These are phyloP conservation scores for Armadillidium nasatum DNA, from an alignment of 1,140 invertebrate genomes.

Conservation along the genomic window DNA sequence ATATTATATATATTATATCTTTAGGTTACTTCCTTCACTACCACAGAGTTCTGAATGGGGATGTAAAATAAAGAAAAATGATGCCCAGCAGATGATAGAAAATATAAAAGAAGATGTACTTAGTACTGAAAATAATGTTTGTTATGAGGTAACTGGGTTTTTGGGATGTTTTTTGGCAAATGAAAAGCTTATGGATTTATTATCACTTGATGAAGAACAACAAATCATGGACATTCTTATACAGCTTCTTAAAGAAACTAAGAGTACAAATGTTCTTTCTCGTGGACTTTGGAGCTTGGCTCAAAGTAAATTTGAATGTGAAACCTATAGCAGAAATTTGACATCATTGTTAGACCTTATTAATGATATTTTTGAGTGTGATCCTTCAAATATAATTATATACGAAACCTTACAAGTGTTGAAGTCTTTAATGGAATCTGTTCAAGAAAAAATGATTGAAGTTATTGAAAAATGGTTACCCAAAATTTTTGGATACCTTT, in stretches of 20 bases:
- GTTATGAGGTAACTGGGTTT: slow-evolving; percentile 31
- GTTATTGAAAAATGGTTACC: slow-evolving; percentile 28
- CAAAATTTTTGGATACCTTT: slow-evolving; percentile 28
- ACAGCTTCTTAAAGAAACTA: slow-evolving; percentile 29
- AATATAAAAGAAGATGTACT: slow-evolving; percentile 32
- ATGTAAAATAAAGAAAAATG: slow-evolving; percentile 10
- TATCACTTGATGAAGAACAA: slow-evolving; percentile 12
- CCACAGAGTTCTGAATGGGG: slow-evolving; percentile 22
- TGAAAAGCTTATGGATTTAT: slow-evolving; percentile 18
- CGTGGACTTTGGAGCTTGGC: slow-evolving; percentile 34
- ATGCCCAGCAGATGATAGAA: slow-evolving; percentile 19
- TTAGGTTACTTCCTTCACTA: slow-evolving; percentile 18
- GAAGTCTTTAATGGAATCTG: slow-evolving; percentile 20
- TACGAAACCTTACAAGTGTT: slow-evolving; percentile 35
- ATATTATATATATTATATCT: background rate
- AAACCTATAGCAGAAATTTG: slow-evolving; percentile 25
- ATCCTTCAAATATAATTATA: slow-evolving; percentile 25
- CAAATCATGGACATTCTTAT: slow-evolving; percentile 25
- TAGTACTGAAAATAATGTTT: slow-evolving; percentile 19
- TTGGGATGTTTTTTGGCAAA: slow-evolving; percentile 34
- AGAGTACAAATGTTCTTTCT: slow-evolving; percentile 30
- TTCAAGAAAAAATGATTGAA: slow-evolving; percentile 21
- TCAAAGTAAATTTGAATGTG: slow-evolving; percentile 30
- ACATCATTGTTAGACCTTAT: slow-evolving; percentile 25
- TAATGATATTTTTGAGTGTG: slow-evolving; percentile 25